Base-by-base conservation (phyloP, 35 echinoderm and acorn worm genomes). In the Ptychodera flava region DNA sequence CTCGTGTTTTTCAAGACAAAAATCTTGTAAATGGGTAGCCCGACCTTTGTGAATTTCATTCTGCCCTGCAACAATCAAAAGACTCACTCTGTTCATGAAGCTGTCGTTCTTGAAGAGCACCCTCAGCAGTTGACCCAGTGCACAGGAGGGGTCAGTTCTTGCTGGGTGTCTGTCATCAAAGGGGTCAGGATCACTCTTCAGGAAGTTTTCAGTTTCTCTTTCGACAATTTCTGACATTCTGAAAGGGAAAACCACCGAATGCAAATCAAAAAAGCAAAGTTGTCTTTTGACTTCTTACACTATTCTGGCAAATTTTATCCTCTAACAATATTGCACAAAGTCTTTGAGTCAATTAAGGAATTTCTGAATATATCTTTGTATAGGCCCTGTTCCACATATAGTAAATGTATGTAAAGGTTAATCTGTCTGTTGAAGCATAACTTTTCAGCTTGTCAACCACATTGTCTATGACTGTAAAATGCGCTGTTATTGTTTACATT, bases 91-190 rank as follows among this genome's bases (percentile, higher is more conserved):
- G 83, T 85, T 83, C 96, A 99, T 94, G 35, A 99, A 94, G 34
- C 89, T 77, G 82, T 94, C 96, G 36, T 99, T 93, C 81, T 99
- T 94, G 76, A 99, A 99, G 31, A 99, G 84, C 14, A 88, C 78
- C 22, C 90, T 94, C 16, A 94, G 85, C 35, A 99, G 92, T 32
- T 99, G 84, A 30, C 96, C 96, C 14, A 99, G 79, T 35, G 85
- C 85, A 84, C 96, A 94, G 36, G 90, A 88, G 14, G 93, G 92
- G 64, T 99, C 87, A 31, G 91, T 90, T 31, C 92, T 81, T 34
- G 88, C 90, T 33, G 96, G 96, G 77, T 94, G 96, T 77, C 96
- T 84, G 38, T 94, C 96, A 94, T 99, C 96, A 84, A 99, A 99
- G 0, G 96, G 96, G 76, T 99, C 96, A 29, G 90, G 90, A 80